Evolutionary conservation across 1,140 invertebrate species (phyloP), one percentile per base, ranked within the genome.

Genomic region (Drosophila guanche): DNA sequence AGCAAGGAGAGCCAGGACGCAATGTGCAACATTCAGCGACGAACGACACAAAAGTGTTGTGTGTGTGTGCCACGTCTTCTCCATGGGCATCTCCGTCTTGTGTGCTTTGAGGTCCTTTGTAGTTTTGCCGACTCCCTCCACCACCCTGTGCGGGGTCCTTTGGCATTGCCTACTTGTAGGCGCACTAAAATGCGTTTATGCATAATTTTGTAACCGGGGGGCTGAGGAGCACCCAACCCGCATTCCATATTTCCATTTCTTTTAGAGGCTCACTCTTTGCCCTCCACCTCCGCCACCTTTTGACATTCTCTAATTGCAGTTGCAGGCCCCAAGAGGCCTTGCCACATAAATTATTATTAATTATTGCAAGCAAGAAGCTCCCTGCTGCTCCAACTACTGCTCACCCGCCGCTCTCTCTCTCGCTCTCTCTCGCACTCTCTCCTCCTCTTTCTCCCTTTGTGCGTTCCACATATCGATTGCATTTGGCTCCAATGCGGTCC

Each of bases 141-240:
- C 16, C 16, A 0, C 16, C 16, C 16, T 20, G 29, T 12, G 16
- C 58, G 25, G 50, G 20, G 43, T 60, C 58, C 58, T 62, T 61
- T 66, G 57, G 47, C 65, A 73, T 86, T 85, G 81, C 81, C 77
- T 85, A 85, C 81, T 85, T 86, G 68, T 81, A 83, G 81, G 81
- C 81, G 83, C 81, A 81, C 74, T 86, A 86, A 86, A 88, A 78
- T 86, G 83, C 81, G 81, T 83, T 86, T 86, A 88, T 85, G 81
- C 81, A 85, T 86, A 85, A 85, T 85, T 86, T 86, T 74, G 68
- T 66, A 75, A 53, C 14, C 55, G n/a, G n/a, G n/a, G n/a, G n/a
- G n/a, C n/a, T n/a, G n/a, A n/a, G n/a, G n/a, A 65, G 41, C 40
- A 7, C 4, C 12, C 8, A 2, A 3, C 47, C 37, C 22, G 1